Evolutionary conservation across 2,888 invertebrate species (phyloP), one percentile per base, ranked within the genome.

Genomic region (Microplitis deprimator): DNA sequence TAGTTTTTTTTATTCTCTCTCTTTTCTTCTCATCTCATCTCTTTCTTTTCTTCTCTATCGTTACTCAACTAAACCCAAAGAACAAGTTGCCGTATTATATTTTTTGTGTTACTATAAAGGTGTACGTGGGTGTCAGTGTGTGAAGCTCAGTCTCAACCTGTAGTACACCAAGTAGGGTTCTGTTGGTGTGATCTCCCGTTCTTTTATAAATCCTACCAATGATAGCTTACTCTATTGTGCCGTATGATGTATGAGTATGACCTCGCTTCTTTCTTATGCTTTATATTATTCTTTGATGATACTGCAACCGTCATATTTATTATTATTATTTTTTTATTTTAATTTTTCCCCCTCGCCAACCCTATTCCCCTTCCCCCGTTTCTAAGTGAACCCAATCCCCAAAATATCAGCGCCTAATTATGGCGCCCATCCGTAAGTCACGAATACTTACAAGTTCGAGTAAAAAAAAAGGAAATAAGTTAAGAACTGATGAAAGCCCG

Each of bases 1-100:
- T 71, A 73, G 20, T 77, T n/a, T 29, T 60, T 77, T n/a, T 29
- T 60, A 50, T 70, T 50, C 73, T 75, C 75, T 29, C 62, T 73
- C 13, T 60, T 61, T 67, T 76, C 75, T 17, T 65, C 62, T 16
- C 67, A 13, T 67, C 38, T 39, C 39, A 67, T 67, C 38, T 67
- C 67, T 29, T 13, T 39, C 67, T 38, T n/a, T 67, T 67, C 67
- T n/a, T 29, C 38, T 29, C 29, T 29, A 29, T 29, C 50, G 8
- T 50, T 50, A 50, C 50, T 13, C 50, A 50, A 13, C 50, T 50
- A 8, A 50, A 13, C 50, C 50, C 50, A 29, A 29, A 29, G 50
- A 50, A 50, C 50, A 50, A 50, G 50, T 50, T 13, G 50, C 50
- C 50, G 13, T 13, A 50, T 50, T 50, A 50, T 50, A 50, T 13